Percentiles rank a stretch among this genome's conserved stretches.
Evolutionary conservation across 2,113 vertebrate species (phyloP).

Genomic region (Ciconia stormi): DNA sequence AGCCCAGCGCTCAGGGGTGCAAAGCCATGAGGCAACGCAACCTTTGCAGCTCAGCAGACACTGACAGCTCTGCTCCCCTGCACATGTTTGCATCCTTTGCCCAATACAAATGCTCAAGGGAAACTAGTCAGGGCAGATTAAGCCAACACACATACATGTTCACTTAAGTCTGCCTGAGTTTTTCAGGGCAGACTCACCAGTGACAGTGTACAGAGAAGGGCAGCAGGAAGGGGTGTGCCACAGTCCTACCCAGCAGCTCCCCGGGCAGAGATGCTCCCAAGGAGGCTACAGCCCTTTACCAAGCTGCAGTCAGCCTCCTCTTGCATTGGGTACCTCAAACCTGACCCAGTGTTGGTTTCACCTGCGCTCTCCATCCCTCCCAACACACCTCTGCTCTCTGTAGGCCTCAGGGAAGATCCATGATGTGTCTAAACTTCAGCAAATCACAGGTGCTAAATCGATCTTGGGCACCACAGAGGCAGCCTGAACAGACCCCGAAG

Average conservation of each 20-base stretch:
- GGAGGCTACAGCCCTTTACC: neutral
- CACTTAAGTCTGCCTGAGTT: accelerated
- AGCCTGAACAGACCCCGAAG: neutral
- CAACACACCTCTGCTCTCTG: neutral
- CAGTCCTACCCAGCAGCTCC: neutral
- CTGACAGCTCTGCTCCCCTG: neutral
- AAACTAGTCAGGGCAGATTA: neutral
- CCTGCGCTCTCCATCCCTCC: neutral
- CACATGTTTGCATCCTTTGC: neutral
- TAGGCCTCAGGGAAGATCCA: neutral
- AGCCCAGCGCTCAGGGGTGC: accelerated
- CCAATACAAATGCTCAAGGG: neutral
- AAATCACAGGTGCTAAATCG: neutral
- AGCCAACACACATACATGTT: neutral
- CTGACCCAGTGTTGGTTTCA: neutral
- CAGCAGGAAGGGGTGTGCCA: neutral
- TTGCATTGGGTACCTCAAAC: neutral
- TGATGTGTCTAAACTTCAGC: neutral
- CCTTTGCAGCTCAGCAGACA: neutral
- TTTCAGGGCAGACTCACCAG: neutral
- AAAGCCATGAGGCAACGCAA: neutral
- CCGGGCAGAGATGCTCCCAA: neutral
- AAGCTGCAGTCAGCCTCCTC: neutral
- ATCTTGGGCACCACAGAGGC: neutral
- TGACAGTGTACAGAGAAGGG: neutral